phyloP scores from a whole-genome alignment of 2,797 vertebrate genomes.

The Neopelma chrysocephalum region DNA sequence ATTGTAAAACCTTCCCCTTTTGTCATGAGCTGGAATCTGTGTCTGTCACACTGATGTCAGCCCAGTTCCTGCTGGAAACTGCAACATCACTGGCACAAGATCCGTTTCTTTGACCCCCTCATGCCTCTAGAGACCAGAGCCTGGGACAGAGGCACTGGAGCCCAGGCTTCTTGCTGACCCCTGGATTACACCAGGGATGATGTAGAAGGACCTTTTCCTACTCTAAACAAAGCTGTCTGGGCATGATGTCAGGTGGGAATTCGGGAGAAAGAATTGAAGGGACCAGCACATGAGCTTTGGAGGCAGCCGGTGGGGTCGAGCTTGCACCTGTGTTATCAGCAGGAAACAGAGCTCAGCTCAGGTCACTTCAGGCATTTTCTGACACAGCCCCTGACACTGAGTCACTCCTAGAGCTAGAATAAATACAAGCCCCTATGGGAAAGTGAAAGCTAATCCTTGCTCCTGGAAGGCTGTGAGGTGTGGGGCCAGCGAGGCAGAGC shows the following conservation, averaged over 20 bases:
- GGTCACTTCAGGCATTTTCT: background rate
- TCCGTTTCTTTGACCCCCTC: background rate
- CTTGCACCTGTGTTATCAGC: background rate
- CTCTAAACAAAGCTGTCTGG: background rate
- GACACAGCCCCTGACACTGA: background rate
- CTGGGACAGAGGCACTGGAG: rapidly evolving
- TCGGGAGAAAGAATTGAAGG: background rate
- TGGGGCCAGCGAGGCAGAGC: background rate
- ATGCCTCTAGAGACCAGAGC: background rate
- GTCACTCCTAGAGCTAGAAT: background rate
- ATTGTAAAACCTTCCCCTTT: background rate
- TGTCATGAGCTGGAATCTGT: background rate
- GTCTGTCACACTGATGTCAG: background rate
- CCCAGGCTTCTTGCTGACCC: background rate
- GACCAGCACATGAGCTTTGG: background rate
- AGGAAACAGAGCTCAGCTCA: background rate
- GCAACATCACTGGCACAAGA: background rate
- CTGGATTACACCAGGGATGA: background rate
- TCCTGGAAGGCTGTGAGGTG: background rate
- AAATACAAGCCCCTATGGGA: background rate
- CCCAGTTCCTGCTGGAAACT: background rate
- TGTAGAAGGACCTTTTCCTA: background rate
- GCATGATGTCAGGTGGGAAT: rapidly evolving
- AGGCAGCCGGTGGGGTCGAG: rapidly evolving
- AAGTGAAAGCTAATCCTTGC: background rate